Conservation (phyloP, 2,113 vertebrate species). For the Xerus inauris region DNA sequence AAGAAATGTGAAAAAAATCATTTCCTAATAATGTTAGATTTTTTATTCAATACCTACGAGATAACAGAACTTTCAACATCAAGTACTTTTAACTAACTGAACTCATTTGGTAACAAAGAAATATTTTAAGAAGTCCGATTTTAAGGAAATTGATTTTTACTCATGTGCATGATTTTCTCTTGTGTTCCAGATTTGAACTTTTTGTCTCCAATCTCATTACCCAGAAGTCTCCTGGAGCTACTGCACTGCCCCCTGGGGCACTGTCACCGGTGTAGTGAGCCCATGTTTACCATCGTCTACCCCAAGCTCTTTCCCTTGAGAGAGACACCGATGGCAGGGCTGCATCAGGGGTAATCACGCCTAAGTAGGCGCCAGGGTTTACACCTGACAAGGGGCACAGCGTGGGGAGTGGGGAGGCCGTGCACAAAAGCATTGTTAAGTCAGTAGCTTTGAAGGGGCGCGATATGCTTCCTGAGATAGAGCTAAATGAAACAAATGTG, state of each 20-base stretch:
- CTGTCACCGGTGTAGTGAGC: slow-evolving; percentile 96
- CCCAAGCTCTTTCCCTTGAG: slow-evolving; percentile 97
- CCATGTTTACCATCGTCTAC: slow-evolving; percentile 98
- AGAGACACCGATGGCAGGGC: slow-evolving; percentile 95
- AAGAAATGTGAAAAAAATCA: slow-evolving; percentile 58
- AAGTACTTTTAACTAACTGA: slow-evolving; percentile 39
- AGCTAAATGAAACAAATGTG: background rate
- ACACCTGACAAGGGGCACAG: background rate
- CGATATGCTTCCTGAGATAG: background rate
- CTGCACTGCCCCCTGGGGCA: slow-evolving; percentile 95
- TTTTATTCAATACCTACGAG: slow-evolving; percentile 48
- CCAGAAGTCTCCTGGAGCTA: slow-evolving; percentile 94
- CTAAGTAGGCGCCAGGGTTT: slow-evolving; percentile 77
- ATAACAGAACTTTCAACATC: slow-evolving; percentile 38
- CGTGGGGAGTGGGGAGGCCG: background rate
- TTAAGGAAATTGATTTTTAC: slow-evolving; percentile 15
- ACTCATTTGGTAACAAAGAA: slow-evolving; percentile 36
- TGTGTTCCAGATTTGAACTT: slow-evolving; percentile 88
- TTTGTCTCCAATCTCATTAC: slow-evolving; percentile 91
- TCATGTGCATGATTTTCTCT: slow-evolving; percentile 39
- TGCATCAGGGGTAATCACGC: slow-evolving; percentile 94
- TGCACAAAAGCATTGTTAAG: background rate
- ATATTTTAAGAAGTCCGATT: background rate
- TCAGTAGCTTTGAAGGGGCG: background rate
- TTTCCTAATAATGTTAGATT: slow-evolving; percentile 58